A percentile compares a stretch with the other conserved stretches of the same genome.
These are phyloP conservation scores for Scomber scombrus DNA, from an alignment of 2,113 vertebrate species.

Conservation along the genomic window DNA sequence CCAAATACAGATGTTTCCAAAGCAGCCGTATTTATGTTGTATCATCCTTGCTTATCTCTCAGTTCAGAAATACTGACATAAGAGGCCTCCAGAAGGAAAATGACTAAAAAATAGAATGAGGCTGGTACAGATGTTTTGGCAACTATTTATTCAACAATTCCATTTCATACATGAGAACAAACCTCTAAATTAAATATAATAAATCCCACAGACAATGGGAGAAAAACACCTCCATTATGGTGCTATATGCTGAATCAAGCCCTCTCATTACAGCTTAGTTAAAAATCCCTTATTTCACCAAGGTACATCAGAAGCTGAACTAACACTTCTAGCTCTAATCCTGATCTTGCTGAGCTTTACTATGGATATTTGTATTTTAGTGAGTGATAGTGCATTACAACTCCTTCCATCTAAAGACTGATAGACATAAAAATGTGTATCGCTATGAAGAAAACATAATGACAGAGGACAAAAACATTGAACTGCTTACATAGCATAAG, in stretches of 20 bases:
- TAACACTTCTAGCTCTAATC: constrained; percentile 56
- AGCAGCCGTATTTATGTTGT: constrained; percentile 7
- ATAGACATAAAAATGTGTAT: constrained; percentile 53
- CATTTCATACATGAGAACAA: constrained; percentile 82
- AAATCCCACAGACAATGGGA: constrained; percentile 74
- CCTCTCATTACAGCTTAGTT: constrained; percentile 63
- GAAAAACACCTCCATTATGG: constrained; percentile 61
- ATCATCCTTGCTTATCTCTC: constrained; percentile 23
- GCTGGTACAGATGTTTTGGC: constrained; percentile 69
- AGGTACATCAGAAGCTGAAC: constrained; percentile 67
- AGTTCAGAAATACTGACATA: constrained; percentile 13
- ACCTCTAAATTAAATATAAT: constrained; percentile 79
- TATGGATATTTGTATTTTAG: constrained; percentile 50
- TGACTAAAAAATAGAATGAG: constrained; percentile 53
- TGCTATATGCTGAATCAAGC: constrained; percentile 64
- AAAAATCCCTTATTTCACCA: constrained; percentile 63
- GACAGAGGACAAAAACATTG: constrained; percentile 51
- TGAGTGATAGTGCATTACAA: constrained; percentile 45
- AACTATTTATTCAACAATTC: constrained; percentile 84
- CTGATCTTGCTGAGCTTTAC: constrained; percentile 42
- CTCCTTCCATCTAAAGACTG: constrained; percentile 49
- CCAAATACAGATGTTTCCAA: constrained; percentile 18
- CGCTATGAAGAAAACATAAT: constrained; percentile 46
- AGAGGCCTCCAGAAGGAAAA: constrained; percentile 26
- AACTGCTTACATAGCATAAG: constrained; percentile 46